Percentiles rank a stretch among this genome's conserved stretches.
Conservation (phyloP, 2,797 vertebrate species). For the Malurus leucopterus region DNA sequence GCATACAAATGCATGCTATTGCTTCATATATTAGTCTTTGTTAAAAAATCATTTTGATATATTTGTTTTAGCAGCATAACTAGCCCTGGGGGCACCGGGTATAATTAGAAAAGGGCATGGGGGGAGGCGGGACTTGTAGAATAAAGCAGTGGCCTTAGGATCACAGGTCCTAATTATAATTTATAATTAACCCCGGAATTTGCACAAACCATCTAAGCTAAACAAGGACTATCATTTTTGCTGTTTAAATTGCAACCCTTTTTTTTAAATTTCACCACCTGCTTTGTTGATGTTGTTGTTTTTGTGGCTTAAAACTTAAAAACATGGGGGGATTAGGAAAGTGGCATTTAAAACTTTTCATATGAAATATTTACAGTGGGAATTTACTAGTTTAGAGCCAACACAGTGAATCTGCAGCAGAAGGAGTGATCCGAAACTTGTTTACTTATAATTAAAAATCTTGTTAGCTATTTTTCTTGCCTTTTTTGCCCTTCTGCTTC, state of each 20-base stretch:
- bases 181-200: constrained; percentile 70
- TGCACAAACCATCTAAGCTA: constrained; percentile 53
- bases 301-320: constrained; percentile 39
- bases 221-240: constrained; percentile 47
- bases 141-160: constrained; percentile 70
- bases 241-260: constrained; percentile 27
- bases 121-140: constrained; percentile 59
- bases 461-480: constrained; percentile 41
- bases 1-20: constrained; percentile 59
- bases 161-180: constrained; percentile 71
- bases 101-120: constrained; percentile 76
- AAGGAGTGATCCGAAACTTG: constrained; percentile 25
- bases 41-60: constrained; percentile 75
- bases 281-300: constrained; percentile 56
- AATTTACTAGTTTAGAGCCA: constrained; percentile 45
- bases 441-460: constrained; percentile 35
- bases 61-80: constrained; percentile 78
- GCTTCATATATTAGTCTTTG: constrained; percentile 64
- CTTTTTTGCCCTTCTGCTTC: constrained; percentile 47
- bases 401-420: constrained; percentile 22
- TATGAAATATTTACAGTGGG: constrained; percentile 43
- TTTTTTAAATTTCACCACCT: constrained; percentile 35
- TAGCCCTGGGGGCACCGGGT: constrained; percentile 64
- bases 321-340: constrained; percentile 35
- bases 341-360: constrained; percentile 48